phyloP scores from a whole-genome alignment of 2,888 invertebrate species.

The Nineta flava region DNA sequence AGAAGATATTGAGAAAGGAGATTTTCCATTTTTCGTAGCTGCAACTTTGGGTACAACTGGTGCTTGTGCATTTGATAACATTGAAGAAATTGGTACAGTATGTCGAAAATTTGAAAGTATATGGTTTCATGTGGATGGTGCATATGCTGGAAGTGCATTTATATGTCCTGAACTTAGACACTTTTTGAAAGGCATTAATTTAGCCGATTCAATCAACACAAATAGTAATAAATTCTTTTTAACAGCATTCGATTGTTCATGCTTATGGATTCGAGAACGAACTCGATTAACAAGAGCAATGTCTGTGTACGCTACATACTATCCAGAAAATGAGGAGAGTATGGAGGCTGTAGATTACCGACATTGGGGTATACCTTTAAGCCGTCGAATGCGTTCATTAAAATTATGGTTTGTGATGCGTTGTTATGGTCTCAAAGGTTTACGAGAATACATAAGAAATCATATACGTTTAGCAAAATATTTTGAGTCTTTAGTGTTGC shows the following conservation, averaged over 20 bases:
- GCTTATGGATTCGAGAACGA: conserved; percentile 67
- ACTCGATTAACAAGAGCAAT: conserved; percentile 65
- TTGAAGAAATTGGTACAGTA: conserved; percentile 61
- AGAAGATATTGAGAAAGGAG: conserved; percentile 55
- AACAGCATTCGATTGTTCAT: conserved; percentile 72
- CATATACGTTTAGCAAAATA: conserved; percentile 62
- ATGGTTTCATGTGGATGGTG: conserved; percentile 83
- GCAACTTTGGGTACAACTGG: conserved; percentile 73
- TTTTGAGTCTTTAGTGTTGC: conserved; percentile 50
- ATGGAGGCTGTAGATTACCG: conserved; percentile 52
- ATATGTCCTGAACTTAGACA: conserved; percentile 69
- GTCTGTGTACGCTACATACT: conserved; percentile 77
- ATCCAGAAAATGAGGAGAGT: conserved; percentile 66
- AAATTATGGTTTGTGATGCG: conserved; percentile 81
- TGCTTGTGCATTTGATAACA: conserved; percentile 68
- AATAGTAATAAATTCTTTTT: conserved; percentile 82
- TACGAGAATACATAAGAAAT: conserved; percentile 72
- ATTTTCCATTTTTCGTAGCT: conserved; percentile 71
- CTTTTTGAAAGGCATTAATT: conserved; percentile 46
- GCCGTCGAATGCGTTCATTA: conserved; percentile 66
- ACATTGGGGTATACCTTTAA: conserved; percentile 79
- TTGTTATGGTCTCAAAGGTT: conserved; percentile 62
- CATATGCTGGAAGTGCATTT: conserved; percentile 74
- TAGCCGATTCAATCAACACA: conserved; percentile 72
- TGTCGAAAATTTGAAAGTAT: conserved; percentile 40